Conservation (phyloP, 2,797 vertebrate genomes). For the Trachurus trachurus region DNA sequence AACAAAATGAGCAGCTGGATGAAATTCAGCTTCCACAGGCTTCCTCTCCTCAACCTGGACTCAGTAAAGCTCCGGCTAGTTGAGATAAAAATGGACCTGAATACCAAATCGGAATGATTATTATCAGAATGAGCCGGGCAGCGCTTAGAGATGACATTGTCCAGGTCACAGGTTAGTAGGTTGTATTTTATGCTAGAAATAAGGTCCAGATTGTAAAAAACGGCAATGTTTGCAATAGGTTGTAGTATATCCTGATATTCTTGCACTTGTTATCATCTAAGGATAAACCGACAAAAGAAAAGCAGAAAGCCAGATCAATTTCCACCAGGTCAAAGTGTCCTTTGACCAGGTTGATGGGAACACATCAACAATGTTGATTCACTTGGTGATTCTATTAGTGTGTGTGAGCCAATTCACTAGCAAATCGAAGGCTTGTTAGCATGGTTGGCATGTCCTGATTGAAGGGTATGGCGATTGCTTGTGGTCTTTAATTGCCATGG, state of each 20-base stretch:
- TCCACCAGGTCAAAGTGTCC: conserved; percentile 3
- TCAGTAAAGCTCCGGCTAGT: no score
- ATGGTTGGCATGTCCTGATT: conserved; percentile 67
- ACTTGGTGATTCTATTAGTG: conserved; percentile 36
- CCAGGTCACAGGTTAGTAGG: no score
- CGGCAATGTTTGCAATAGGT: background rate
- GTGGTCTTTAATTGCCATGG: conserved; percentile 56
- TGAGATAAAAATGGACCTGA: no score
- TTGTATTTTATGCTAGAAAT: no score
- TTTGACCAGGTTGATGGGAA: conserved; percentile 34
- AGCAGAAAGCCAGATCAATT: background rate
- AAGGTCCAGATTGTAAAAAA: no score
- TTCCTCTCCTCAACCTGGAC: no score
- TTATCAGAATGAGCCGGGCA: no score
- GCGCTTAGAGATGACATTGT: no score
- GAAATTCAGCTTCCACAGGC: no score
- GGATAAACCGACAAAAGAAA: background rate
- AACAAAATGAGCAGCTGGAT: no score
- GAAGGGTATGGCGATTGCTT: conserved; percentile 52
- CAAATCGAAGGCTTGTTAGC: conserved; percentile 54
- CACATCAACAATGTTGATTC: conserved; percentile 30
- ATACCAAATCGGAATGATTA: no score
- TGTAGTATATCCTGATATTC: background rate
- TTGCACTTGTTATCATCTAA: background rate
- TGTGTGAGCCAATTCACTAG: conserved; percentile 33